Evolutionary conservation across 2,113 vertebrate species (phyloP).

Genomic region (Cryptomyrus ogoouensis): DNA sequence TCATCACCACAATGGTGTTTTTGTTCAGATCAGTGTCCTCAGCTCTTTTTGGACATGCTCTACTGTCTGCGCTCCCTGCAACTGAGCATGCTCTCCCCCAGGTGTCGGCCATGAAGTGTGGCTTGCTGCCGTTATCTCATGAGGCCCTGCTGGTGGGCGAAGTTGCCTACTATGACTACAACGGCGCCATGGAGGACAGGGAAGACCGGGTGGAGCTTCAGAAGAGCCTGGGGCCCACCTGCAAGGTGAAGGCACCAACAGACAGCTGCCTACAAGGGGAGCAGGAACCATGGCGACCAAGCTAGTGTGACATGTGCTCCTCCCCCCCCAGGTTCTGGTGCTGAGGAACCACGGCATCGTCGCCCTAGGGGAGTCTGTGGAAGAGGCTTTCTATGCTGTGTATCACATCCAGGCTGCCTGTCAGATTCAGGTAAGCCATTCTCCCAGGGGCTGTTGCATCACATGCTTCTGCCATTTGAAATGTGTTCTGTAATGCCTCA

Average conservation of each 20-base stretch:
- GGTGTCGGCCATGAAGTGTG: constrained; percentile 92
- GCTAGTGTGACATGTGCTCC: neutral
- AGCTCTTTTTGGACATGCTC: neutral
- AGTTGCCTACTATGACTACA: constrained; percentile 83
- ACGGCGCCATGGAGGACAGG: constrained; percentile 82
- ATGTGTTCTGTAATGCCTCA: neutral
- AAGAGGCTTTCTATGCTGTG: constrained; percentile 91
- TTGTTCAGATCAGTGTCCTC: neutral
- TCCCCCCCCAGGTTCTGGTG: constrained; percentile 75
- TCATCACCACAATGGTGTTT: neutral
- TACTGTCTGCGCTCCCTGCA: neutral
- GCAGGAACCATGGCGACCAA: neutral
- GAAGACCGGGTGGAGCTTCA: constrained; percentile 84
- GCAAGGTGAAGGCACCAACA: constrained; percentile 69
- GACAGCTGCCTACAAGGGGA: too few species aligned
- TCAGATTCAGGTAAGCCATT: constrained; percentile 79
- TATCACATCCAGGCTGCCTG: constrained; percentile 93
- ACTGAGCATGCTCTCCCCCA: constrained; percentile 31
- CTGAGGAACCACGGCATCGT: constrained; percentile 92
- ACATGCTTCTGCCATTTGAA: neutral
- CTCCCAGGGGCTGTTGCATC: neutral
- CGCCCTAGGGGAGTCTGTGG: constrained; percentile 84
- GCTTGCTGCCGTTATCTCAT: constrained; percentile 84
- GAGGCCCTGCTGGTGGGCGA: constrained; percentile 86
- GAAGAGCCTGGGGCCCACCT: constrained; percentile 90